Percentiles rank a stretch among this genome's conserved stretches.
These are phyloP conservation scores for Hylyphantes graminicola DNA, from an alignment of 1,140 invertebrate species.

Conservation along the genomic window DNA sequence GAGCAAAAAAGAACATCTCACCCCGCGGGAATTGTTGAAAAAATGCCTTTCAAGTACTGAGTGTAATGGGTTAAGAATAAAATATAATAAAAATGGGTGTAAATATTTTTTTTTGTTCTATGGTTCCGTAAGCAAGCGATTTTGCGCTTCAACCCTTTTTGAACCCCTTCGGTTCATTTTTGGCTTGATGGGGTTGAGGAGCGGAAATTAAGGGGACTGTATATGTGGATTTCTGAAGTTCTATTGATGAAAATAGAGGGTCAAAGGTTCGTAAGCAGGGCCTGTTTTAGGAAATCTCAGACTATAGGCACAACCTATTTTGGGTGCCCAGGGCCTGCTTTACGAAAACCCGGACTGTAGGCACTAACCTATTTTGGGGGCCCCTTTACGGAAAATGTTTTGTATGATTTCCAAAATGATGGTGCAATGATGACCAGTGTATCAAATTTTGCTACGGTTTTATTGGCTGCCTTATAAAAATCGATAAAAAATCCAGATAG, in stretches of 20 bases:
- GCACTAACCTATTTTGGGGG: no score
- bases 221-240: background rate
- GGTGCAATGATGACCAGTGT: no score
- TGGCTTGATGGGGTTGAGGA: conserved; percentile 45
- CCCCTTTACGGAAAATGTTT: no score
- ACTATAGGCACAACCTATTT: no score
- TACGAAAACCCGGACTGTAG: no score
- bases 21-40: conserved; percentile 12
- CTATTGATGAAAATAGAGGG: background rate
- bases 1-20: conserved; percentile 9
- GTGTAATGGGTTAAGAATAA: conserved; percentile 5
- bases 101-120: conserved; percentile 1
- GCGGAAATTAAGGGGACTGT: conserved; percentile 4
- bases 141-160: conserved; percentile 53
- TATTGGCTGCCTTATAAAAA: no score
- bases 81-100: background rate
- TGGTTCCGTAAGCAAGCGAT: conserved; percentile 11
- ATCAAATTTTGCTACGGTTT: no score
- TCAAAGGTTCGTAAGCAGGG: no score
- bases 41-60: background rate
- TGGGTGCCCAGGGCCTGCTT: no score
- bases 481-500: no score
- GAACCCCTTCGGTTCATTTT: conserved; percentile 45
- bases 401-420: no score
- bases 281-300: no score